A percentile compares a stretch with the other conserved stretches of the same genome.
Conservation (phyloP, 2,888 invertebrate species). For the Sarcophaga caerulescens region DNA sequence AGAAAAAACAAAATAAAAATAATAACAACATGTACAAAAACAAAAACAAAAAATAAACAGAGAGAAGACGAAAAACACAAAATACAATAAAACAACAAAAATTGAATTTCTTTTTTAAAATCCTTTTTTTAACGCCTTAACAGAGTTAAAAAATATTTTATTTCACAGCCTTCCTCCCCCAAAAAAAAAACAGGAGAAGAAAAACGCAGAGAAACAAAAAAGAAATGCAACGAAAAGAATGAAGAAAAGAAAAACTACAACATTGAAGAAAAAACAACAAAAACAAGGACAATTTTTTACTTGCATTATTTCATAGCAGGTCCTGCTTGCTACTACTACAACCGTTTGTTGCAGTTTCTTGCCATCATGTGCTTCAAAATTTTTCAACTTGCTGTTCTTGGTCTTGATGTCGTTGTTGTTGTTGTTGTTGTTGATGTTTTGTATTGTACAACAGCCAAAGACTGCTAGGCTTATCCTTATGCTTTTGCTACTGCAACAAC, state of each 20-base stretch:
- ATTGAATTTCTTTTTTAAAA: conserved; percentile 44
- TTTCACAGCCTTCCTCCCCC: conserved; percentile 10
- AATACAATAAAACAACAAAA: conserved; percentile 49
- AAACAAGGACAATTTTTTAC: conserved; percentile 14
- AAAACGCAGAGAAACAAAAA: conserved; percentile 16
- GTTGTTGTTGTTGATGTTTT: conserved; percentile 1
- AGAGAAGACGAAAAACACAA: not conserved
- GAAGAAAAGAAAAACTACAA: conserved; percentile 22
- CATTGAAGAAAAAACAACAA: conserved; percentile 9
- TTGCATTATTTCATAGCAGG: conserved; percentile 54
- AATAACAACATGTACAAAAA: conserved; percentile 8
- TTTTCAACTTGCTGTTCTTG: conserved; percentile 14
- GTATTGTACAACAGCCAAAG: conserved; percentile 3
- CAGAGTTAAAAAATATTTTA: conserved; percentile 52
- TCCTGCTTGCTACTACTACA: not conserved
- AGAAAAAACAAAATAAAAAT: conserved; percentile 22
- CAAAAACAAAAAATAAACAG: conserved; percentile 21
- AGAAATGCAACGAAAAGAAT: conserved; percentile 27
- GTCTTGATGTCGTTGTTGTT: conserved; percentile 26
- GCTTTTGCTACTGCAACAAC: conserved; percentile 24
- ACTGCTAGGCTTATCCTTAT: conserved; percentile 3
- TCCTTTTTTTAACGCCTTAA: conserved; percentile 54
- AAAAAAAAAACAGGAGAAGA: conserved; percentile 16
- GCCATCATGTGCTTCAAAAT: not conserved
- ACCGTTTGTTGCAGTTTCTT: not conserved